phyloP scores from a whole-genome alignment of 2,888 invertebrate genomes.

The Alitta virens region DNA sequence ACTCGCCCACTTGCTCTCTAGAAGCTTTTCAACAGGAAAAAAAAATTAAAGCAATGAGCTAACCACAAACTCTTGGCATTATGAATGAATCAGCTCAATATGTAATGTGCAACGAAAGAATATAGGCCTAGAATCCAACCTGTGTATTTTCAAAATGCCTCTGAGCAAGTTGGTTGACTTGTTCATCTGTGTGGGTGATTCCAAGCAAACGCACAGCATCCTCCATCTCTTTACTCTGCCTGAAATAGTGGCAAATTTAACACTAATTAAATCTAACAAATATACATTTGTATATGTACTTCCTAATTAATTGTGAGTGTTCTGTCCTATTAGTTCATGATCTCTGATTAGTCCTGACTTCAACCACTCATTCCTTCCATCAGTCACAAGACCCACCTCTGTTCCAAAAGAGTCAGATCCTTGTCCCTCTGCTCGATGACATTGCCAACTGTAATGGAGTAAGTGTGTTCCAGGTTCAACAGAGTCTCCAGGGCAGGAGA shows the following conservation, averaged over 20 bases:
- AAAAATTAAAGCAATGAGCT: too few species aligned
- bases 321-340: too few species aligned
- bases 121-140: constrained; percentile 56
- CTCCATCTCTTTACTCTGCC: constrained; percentile 77
- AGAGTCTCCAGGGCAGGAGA: constrained; percentile 85
- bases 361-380: too few species aligned
- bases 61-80: too few species aligned
- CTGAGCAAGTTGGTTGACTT: constrained; percentile 62
- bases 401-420: constrained; percentile 48
- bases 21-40: constrained; percentile 65
- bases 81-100: not conserved
- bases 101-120: too few species aligned
- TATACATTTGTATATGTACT: too few species aligned
- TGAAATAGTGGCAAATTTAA: too few species aligned
- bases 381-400: constrained; percentile 56
- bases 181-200: constrained; percentile 73
- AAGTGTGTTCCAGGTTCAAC: constrained; percentile 81
- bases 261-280: too few species aligned
- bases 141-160: constrained; percentile 56
- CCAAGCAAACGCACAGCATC: constrained; percentile 77
- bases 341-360: too few species aligned
- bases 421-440: constrained; percentile 66
- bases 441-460: constrained; percentile 76
- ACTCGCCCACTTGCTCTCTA: constrained; percentile 75
- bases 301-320: too few species aligned